phyloP scores from a whole-genome alignment of 64 coral and sea anemone genomes.

The Dendrophyllia cribrosa region DNA sequence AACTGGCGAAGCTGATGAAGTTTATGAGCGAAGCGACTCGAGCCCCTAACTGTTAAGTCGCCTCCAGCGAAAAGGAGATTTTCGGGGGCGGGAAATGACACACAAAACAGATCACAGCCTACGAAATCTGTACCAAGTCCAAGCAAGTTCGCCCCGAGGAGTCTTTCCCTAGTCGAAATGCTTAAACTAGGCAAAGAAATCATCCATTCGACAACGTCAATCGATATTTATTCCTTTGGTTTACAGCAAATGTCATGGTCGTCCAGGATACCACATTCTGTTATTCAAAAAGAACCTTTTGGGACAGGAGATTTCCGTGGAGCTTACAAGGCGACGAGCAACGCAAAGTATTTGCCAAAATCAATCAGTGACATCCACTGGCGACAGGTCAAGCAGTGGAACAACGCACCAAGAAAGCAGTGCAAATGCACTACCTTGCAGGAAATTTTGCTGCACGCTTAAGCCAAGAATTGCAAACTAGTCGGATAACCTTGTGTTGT shows the following conservation, averaged over 20 bases:
- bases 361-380: conserved; percentile 30
- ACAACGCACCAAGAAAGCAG: conserved; percentile 60
- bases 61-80: conserved; percentile 40
- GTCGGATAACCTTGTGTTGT: conserved; percentile 31
- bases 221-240: conserved; percentile 37
- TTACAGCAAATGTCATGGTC: conserved; percentile 28
- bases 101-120: neutral
- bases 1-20: conserved; percentile 13
- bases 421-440: conserved; percentile 60
- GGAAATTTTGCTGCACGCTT: conserved; percentile 47
- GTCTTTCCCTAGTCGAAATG: conserved; percentile 36
- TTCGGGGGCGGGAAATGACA: conserved; percentile 22
- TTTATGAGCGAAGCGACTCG: neutral
- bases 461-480: conserved; percentile 36
- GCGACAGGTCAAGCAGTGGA: conserved; percentile 23
- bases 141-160: conserved; percentile 41
- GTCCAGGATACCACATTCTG: neutral
- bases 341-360: conserved; percentile 25
- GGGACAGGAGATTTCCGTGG: conserved; percentile 24
- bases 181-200: conserved; percentile 40
- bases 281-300: conserved; percentile 39
- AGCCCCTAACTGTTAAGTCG: neutral
- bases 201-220: conserved; percentile 26
- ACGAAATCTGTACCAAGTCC: neutral
- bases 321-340: conserved; percentile 41